These are phyloP conservation scores for Trachelus stipa DNA, from an alignment of 2,888 invertebrate genomes.

Conservation along the genomic window DNA sequence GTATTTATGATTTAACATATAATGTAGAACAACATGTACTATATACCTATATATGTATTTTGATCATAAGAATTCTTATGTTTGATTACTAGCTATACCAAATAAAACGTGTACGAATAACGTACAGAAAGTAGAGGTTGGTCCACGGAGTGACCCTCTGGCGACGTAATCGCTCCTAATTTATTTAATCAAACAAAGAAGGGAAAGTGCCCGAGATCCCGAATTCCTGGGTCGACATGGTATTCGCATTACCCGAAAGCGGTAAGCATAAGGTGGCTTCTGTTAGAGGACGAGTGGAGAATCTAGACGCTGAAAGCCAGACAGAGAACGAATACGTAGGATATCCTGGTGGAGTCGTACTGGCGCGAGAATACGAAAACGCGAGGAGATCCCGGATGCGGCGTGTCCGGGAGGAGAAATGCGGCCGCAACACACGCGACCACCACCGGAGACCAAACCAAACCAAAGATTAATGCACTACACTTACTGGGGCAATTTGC, in stretches of 20 bases:
- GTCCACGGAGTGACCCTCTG: background rate
- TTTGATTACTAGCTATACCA: background rate
- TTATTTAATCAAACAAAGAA: slow-evolving; percentile 60
- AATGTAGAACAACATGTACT: no score
- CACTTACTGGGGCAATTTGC: slow-evolving; percentile 67
- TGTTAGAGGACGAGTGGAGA: background rate
- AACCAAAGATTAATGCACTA: slow-evolving; percentile 67
- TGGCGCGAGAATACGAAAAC: slow-evolving; percentile 30
- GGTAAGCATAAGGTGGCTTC: slow-evolving; percentile 1
- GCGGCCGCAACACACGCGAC: slow-evolving; percentile 63
- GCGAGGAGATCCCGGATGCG: slow-evolving; percentile 40
- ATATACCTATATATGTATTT: background rate
- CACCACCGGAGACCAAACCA: slow-evolving; percentile 56
- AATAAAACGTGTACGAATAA: background rate
- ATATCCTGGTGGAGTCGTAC: background rate
- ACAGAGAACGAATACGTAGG: background rate
- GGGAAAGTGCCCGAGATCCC: slow-evolving; percentile 44
- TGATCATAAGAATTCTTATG: background rate
- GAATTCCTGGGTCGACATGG: slow-evolving; percentile 57
- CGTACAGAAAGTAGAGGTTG: background rate
- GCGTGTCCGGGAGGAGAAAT: slow-evolving; percentile 61
- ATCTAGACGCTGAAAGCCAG: background rate
- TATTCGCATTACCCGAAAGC: slow-evolving; percentile 57
- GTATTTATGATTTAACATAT: no score
- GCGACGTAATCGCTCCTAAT: slow-evolving; percentile 57